Evolutionary conservation across 2,888 invertebrate genomes (phyloP), one percentile per base, ranked within the genome.

Genomic region (Hirtodrosophila histrioides): DNA sequence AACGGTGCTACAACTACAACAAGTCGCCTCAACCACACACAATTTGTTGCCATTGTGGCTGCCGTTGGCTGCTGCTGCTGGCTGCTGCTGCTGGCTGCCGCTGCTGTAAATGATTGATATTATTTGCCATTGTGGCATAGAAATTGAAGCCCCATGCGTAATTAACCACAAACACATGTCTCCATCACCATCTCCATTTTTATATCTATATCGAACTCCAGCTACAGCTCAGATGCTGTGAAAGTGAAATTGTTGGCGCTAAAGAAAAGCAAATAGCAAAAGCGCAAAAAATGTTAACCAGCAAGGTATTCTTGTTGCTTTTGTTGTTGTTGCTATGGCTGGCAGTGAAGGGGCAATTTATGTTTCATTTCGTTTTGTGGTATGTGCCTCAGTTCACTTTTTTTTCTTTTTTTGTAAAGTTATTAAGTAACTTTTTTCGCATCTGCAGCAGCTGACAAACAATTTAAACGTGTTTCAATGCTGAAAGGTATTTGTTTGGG

Each of bases 161-260:
- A 88, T 86, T 85, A 85, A 84, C 72, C 65, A 60, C 77, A 49
- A 63, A 70, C 82, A 82, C 75, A 86, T 78, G 84, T 79, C 86
- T 69, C 70, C 51, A 61, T 54, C 71, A 29, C 11, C 39, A 23
- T 49, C 50, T 39, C 3, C 31, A 8, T 39, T 58, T 36, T 10
- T 29, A 63, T 45, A 45, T 58, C 45, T 64, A 65, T 50, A 55
- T 60, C 44, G 64, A 57, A 41, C 48, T 27, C 10, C 37, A 35
- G 44, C 17, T 23, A 8, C 66, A 51, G 45, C 31, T 67, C 48
- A 74, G 80, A 79, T 73, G 86, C 83, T 83, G 89, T 89, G 89
- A 89, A 89, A 89, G 90, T 90, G 89, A 90, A 89, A 89, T 88
- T 79, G 70, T 88, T 74, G 60, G 64, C 77, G 62, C 69, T 58